These are phyloP conservation scores for Brachyptera putata DNA, from an alignment of 2,888 invertebrate species.

Conservation along the genomic window DNA sequence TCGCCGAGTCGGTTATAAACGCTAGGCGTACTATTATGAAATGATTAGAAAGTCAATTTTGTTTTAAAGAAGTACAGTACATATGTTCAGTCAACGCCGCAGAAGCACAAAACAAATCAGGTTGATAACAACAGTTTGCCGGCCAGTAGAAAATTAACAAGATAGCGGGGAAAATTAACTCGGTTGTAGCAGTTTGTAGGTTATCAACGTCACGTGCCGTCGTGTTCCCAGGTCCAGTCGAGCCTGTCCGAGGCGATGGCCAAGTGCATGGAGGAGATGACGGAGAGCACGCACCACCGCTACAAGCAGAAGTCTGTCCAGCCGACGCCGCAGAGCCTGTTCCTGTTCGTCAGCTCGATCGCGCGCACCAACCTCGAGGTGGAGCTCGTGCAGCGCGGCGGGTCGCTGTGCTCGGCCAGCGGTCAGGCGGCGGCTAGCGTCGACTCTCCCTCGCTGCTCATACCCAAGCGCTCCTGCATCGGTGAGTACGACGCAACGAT, in stretches of 20 bases:
- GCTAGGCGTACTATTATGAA: too few relatives aligned
- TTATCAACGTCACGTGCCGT: too few relatives aligned
- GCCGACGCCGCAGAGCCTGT: slow-evolving; percentile 64
- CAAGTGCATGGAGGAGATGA: slow-evolving; percentile 92
- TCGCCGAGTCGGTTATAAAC: too few relatives aligned
- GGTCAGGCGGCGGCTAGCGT: slow-evolving; percentile 45
- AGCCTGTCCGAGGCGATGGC: slow-evolving; percentile 83
- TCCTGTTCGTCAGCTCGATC: slow-evolving; percentile 84
- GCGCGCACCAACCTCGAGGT: slow-evolving; percentile 90
- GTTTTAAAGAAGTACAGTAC: too few relatives aligned
- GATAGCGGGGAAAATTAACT: too few relatives aligned
- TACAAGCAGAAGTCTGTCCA: slow-evolving; percentile 65
- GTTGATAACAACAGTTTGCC: too few relatives aligned
- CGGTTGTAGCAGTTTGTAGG: too few relatives aligned
- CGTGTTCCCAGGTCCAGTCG: slow-evolving; percentile 60
- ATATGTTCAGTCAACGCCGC: too few relatives aligned
- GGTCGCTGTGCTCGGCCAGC: slow-evolving; percentile 53
- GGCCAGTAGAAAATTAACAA: too few relatives aligned
- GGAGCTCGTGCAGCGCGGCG: slow-evolving; percentile 86
- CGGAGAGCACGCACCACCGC: slow-evolving; percentile 77
- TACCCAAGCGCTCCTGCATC: slow-evolving; percentile 75
- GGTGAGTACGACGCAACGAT: too few relatives aligned
- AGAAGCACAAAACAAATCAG: too few relatives aligned
- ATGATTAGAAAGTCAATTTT: too few relatives aligned
- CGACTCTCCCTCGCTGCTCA: slow-evolving; percentile 64